Base-by-base conservation (phyloP, 2,888 invertebrate species). In the Cephus spinipes region DNA sequence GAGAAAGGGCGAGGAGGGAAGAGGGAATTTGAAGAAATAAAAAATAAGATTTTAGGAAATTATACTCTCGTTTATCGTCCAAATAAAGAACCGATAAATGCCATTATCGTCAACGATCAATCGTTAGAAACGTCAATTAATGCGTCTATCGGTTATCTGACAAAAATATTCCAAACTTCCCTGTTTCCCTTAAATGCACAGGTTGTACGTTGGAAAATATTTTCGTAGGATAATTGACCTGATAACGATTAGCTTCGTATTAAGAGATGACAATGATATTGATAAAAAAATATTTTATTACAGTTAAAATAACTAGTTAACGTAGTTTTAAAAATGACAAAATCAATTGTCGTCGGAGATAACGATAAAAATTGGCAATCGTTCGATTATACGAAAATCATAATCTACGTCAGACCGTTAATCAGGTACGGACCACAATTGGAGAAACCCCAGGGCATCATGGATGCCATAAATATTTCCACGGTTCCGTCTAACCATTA, bases 101-200 rank as follows among this genome's bases (percentile, higher is more conserved):
- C 55, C 23, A 1, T 23, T 55, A 55, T 23, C 23, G 1, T 23
- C 2, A 9, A 23, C 55, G 55, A 55, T 55, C 55, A 2, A 55
- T 55, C 55, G 2, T 23, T 55, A 55, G 9, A 23, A 55, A 55
- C 9, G 55, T 9, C 55, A 55, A 55, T 55, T 55, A 55, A 40
- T 23, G 1, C 4, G 40, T 23, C 9, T 55, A 55, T 23, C 23
- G 6, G 2, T 55, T 55, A 23, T 23, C 23, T 23, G 9, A 55
- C 2, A 9, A 55, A 9, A 55, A 55, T 9, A 23, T 23, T 2
- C 0, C 23, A 9, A 9, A 9, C 0, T 0, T 23, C 0, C 23
- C 55, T 55, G 55, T 55, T 55, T 55, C 23, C 55, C 23, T 23
- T 9, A 55, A 23, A 55, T 9, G 23, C 23, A 9, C 55, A 9